A percentile compares a stretch with the other conserved stretches of the same genome.
Conservation (phyloP, 2,888 invertebrate genomes). For the Macrophya alboannulata region DNA sequence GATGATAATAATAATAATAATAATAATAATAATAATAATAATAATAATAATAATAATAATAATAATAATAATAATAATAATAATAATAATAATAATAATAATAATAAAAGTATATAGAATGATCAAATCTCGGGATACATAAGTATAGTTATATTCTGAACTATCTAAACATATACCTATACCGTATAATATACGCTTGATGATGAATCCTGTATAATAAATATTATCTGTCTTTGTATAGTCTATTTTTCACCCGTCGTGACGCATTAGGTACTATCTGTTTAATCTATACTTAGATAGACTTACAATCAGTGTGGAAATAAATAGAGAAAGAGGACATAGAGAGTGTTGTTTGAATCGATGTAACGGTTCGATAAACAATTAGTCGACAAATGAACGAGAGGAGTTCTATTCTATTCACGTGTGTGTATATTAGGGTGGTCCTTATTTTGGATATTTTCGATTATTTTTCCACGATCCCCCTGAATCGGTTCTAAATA, state of each 20-base stretch:
- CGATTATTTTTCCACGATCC: no score
- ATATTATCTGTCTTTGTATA: background rate
- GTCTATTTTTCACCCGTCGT: background rate
- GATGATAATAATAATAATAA: no score
- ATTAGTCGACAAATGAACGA: background rate
- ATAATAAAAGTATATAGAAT: background rate
- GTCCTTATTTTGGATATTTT: no score
- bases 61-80: no score
- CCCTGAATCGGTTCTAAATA: no score
- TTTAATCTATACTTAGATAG: conserved; percentile 8
- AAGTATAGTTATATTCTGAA: background rate
- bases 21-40: no score
- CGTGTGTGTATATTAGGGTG: no score
- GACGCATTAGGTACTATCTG: background rate
- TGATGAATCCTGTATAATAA: background rate
- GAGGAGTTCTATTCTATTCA: background rate
- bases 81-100: no score
- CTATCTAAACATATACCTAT: background rate
- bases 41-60: no score
- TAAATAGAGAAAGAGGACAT: background rate
- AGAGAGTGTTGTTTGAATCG: background rate
- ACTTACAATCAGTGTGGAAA: background rate
- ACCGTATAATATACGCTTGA: background rate
- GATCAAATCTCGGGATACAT: background rate
- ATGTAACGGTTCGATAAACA: conserved; percentile 16